Percentiles rank a stretch among this genome's conserved stretches.
phyloP scores from a whole-genome alignment of 2,113 vertebrate species.

The Micromys minutus region DNA sequence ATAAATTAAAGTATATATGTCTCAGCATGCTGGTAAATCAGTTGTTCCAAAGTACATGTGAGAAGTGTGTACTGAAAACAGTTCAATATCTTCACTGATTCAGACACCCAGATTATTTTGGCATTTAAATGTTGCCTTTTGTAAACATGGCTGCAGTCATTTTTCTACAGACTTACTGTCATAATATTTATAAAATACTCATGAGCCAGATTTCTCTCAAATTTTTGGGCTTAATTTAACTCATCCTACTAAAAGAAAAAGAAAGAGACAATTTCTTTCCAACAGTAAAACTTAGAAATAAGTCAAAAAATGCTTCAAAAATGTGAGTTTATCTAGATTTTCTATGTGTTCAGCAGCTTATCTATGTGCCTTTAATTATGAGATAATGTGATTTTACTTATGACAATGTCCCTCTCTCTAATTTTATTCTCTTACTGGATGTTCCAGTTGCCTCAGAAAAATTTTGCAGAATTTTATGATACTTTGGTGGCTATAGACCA shows the following conservation, averaged over 20 bases:
- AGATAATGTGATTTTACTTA: background rate
- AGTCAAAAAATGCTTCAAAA: constrained; percentile 54
- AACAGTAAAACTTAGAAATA: constrained; percentile 54
- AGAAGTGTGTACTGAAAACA: background rate
- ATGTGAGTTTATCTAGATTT: constrained; percentile 65
- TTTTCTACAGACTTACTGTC: constrained; percentile 50
- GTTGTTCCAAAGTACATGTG: background rate
- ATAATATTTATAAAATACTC: constrained; percentile 77
- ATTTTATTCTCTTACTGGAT: background rate
- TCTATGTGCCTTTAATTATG: constrained; percentile 22
- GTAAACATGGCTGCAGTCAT: background rate
- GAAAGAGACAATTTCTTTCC: constrained; percentile 57
- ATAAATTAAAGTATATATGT: background rate
- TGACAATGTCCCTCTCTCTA: background rate
- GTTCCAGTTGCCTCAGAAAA: background rate
- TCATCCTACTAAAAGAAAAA: constrained; percentile 64
- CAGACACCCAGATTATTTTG: constrained; percentile 26
- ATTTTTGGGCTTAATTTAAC: constrained; percentile 84
- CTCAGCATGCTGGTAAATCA: background rate
- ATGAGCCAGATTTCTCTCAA: constrained; percentile 67
- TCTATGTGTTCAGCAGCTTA: background rate
- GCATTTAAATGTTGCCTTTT: constrained; percentile 28
- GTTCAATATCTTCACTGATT: background rate
- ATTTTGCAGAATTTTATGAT: background rate
- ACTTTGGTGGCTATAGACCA: fast-evolving